Conservation (phyloP, 2,797 vertebrate genomes). For the Rhadinocentrus ornatus region DNA sequence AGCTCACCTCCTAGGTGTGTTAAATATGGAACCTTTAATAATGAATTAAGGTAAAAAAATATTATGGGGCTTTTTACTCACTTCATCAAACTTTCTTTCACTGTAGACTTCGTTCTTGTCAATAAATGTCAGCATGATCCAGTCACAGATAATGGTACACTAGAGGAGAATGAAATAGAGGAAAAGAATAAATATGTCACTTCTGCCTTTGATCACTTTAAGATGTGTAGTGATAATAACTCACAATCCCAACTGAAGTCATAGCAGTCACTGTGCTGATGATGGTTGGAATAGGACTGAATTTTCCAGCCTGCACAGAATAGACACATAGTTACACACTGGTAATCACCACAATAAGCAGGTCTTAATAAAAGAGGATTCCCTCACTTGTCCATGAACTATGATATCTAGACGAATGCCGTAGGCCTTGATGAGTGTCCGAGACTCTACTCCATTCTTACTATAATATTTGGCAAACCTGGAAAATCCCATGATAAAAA, state of each 20-base stretch:
- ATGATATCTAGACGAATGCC: slow-evolving; percentile 92
- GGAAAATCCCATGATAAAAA: slow-evolving; percentile 5
- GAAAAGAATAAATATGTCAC: neutral
- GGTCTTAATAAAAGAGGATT: neutral
- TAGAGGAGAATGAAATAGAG: slow-evolving; percentile 46
- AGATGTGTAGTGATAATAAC: slow-evolving; percentile 49
- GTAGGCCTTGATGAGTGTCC: slow-evolving; percentile 89
- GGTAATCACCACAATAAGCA: slow-evolving; percentile 6
- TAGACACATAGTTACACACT: neutral
- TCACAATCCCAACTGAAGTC: slow-evolving; percentile 93
- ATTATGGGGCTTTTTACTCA: slow-evolving; percentile 65
- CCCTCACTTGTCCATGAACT: slow-evolving; percentile 89
- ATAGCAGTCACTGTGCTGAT: slow-evolving; percentile 92
- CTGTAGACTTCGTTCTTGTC: slow-evolving; percentile 92
- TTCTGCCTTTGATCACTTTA: neutral
- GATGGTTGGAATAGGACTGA: slow-evolving; percentile 92
- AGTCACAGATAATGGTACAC: slow-evolving; percentile 93
- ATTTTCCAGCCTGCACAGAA: slow-evolving; percentile 89
- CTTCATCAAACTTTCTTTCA: slow-evolving; percentile 90
- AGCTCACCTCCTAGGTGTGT: neutral
- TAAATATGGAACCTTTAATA: neutral
- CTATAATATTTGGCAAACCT: slow-evolving; percentile 93
- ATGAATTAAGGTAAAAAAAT: neutral
- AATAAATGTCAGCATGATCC: slow-evolving; percentile 94
- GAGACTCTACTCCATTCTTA: slow-evolving; percentile 79